Base-by-base conservation (phyloP, 2,113 vertebrate species). In the Gorsachius goisagi region DNA sequence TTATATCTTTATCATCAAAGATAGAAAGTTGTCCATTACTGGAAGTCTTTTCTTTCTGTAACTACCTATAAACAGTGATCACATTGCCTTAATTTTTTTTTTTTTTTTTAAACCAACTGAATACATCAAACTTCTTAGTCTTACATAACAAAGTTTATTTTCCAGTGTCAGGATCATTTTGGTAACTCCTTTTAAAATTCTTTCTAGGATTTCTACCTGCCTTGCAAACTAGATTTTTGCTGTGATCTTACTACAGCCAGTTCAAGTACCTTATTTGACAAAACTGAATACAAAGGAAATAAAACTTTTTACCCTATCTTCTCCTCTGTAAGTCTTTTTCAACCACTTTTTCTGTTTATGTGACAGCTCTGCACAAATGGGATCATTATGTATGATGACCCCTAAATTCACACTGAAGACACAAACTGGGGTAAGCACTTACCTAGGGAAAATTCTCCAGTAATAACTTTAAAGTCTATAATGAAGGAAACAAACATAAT, bases 381-480 rank as follows among this genome's bases (percentile, higher is more conserved):
- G 19, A 73, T 80, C 45, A 49, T 90, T 74, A 35, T 84, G n/a
- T 74, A 16, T 75, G 27, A 47, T 71, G 91, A 95, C 79, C 75
- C 33, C 73, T 94, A 73, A 95, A 79, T 93, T 72, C 32, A 12
- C 75, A 79, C 23, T 97, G 94, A 93, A 95, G 56, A 87, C 80
- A 87, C 44, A 91, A 85, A 80, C 50, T 82, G 56, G 77, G 39
- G 41, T 79, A 79, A 92, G 37, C 79, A 82, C 96, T 97, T 97
- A 95, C 93, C 50, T 64, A 79, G 63, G 35, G 35, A 87, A 95
- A 80, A 12, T 76, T 88, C 33, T 95, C 74, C 79, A 77, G 32
- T 90, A 94, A 95, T 56, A 93, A 82, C 89, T 97, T 90, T 90
- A 89, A 84, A 92, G 91, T 97, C 83, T 82, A 23, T 74, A 96